A percentile compares a stretch with the other conserved stretches of the same genome.
Evolutionary conservation across 2,113 vertebrate species (phyloP).

Genomic region (Bostrychus sinensis): DNA sequence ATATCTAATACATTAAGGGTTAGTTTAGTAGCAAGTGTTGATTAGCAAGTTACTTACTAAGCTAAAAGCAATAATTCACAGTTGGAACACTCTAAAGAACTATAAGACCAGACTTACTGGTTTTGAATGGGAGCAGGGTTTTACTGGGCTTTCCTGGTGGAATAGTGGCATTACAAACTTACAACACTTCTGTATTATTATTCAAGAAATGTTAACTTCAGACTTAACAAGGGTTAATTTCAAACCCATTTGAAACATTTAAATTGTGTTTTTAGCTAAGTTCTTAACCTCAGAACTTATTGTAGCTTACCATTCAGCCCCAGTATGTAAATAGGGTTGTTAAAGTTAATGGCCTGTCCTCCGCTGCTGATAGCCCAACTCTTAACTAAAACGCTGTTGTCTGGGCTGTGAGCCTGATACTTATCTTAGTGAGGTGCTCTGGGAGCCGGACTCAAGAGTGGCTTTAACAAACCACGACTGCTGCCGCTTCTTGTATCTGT

Average conservation of each 20-base stretch:
- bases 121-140: too few species aligned
- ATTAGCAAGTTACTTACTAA: too few species aligned
- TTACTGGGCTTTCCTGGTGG: too few species aligned
- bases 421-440: slow-evolving; percentile 25
- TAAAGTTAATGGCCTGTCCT: not conserved
- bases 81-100: too few species aligned
- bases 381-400: slow-evolving; percentile 12
- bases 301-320: not conserved
- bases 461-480: slow-evolving; percentile 39
- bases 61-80: too few species aligned
- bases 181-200: too few species aligned
- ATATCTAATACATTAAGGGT: too few species aligned
- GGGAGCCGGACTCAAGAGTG: slow-evolving; percentile 41
- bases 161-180: too few species aligned
- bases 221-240: too few species aligned
- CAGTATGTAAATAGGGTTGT: slow-evolving; percentile 24
- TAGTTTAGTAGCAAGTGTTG: too few species aligned
- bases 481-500: slow-evolving; percentile 47
- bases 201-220: too few species aligned
- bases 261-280: not conserved
- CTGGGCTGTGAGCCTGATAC: slow-evolving; percentile 16
- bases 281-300: not conserved
- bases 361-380: not conserved
- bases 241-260: not conserved
- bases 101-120: too few species aligned